A percentile compares a stretch with the other conserved stretches of the same genome.
These are phyloP conservation scores for Crossaster papposus DNA, from an alignment of 53 echinoderm and acorn worm genomes.

Conservation along the genomic window DNA sequence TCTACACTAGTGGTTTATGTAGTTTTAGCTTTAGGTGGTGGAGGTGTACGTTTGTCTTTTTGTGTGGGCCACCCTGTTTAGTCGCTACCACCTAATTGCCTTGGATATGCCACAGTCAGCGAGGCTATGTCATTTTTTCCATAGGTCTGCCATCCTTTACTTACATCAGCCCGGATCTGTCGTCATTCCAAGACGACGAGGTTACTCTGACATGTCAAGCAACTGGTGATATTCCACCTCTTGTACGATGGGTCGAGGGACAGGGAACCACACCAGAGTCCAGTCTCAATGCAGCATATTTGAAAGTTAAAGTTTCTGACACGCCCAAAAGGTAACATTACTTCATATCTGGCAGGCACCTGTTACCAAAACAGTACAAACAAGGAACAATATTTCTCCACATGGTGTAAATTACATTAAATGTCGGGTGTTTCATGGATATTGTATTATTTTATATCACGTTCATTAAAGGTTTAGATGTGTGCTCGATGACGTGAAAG, in stretches of 20 bases:
- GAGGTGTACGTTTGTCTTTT: too few relatives aligned
- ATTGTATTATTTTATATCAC: too few relatives aligned
- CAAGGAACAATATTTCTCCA: too few relatives aligned
- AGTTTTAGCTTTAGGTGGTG: too few relatives aligned
- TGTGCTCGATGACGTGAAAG: background rate
- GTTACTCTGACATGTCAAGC: background rate
- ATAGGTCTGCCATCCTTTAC: background rate
- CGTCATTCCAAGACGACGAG: background rate
- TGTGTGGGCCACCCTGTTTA: too few relatives aligned
- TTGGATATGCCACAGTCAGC: too few relatives aligned
- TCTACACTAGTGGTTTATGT: too few relatives aligned
- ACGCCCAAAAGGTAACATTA: background rate
- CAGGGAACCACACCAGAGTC: background rate
- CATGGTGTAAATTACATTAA: too few relatives aligned
- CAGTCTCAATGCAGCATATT: background rate
- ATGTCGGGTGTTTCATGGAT: too few relatives aligned
- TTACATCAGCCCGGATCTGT: background rate
- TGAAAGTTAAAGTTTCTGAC: background rate
- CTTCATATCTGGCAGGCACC: background rate
- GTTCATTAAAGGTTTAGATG: background rate
- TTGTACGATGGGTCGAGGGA: background rate
- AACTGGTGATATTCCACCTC: background rate
- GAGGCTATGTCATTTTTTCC: background rate
- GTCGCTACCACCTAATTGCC: too few relatives aligned
- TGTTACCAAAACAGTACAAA: background rate